Base-by-base conservation (phyloP, 2,888 invertebrate species). In the Lasioglossum vierecki region DNA sequence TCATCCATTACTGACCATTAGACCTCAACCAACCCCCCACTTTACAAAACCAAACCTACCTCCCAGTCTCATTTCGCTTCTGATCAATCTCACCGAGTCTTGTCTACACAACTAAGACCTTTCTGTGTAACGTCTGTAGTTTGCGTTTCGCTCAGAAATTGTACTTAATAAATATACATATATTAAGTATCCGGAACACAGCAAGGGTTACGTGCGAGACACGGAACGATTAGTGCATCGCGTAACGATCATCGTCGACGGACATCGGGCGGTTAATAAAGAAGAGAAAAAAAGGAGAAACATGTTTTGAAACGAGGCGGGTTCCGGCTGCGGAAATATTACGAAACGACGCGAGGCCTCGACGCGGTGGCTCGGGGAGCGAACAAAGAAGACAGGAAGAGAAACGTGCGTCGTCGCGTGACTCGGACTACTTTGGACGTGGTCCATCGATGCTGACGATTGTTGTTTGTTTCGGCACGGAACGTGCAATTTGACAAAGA, bases 391-490 rank as follows among this genome's bases (percentile, higher is more conserved):
- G 71, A 46, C 71, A 71, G 71, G 71, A 71, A 71, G 71, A 71
- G 71, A 71, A 46, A 44, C 71, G 46, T 49, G 63, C 66, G 66
- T 76, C 30, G 66, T 49, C 46, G 76, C 76, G 76, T 66, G 76
- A n/a, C 44, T 68, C 66, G 11, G 22, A 35, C 46, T 76, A 46
- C 66, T 49, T 76, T 66, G 66, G 49, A 18, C 39, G 66, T 49
- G 76, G 35, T 49, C 49, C 80, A 80, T 80, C 80, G 71, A 76
- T 60, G 80, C 80, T 35, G 71, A 60, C 60, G 80, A 75, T 75
- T 76, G 76, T 68, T 66, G 76, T 76, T 80, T 76, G 57, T 60
- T 60, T 70, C 68, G 26, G 70, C 75, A 30, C 39, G 79, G 30
- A 73, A 73, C 66, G 49, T 63, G 39, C 35, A 77, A 77, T 77